phyloP scores from a whole-genome alignment of 2,113 vertebrate genomes.

The Cochlearius cochlearius region DNA sequence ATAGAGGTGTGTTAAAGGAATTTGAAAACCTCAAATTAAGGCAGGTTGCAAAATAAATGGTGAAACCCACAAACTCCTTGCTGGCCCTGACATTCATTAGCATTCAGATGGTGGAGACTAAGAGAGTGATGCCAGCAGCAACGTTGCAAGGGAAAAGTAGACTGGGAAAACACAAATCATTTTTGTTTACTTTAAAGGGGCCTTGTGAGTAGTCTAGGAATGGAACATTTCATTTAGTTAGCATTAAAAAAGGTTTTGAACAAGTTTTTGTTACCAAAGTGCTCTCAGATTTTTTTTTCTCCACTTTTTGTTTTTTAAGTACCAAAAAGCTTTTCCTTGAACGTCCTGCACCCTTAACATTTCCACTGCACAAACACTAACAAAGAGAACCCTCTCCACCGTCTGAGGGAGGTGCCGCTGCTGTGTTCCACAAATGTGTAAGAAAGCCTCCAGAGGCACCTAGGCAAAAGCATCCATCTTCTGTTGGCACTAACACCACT shows the following conservation, averaged over 20 bases:
- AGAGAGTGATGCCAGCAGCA: slow-evolving; percentile 40
- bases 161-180: slow-evolving; percentile 50
- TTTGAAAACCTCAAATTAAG: slow-evolving; percentile 54
- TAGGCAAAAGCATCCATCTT: not conserved
- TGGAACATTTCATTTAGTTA: not conserved
- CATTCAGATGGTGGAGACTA: slow-evolving; percentile 5
- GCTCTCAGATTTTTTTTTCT: not conserved
- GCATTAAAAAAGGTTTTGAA: not conserved
- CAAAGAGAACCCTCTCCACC: not conserved
- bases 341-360: not conserved
- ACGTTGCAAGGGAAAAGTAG: slow-evolving; percentile 1
- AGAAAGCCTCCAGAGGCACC: not conserved
- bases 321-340: not conserved
- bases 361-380: not conserved
- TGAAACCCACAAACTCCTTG: slow-evolving; percentile 43
- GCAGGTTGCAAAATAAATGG: slow-evolving; percentile 70
- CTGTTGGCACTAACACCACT: not conserved
- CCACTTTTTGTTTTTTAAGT: not conserved
- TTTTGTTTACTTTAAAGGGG: slow-evolving; percentile 44
- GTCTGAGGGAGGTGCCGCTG: not conserved
- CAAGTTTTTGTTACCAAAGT: not conserved
- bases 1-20: slow-evolving; percentile 78
- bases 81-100: slow-evolving; percentile 47
- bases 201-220: slow-evolving; percentile 4
- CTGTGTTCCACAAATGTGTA: not conserved